Conservation (phyloP, 1,140 invertebrate species). For the Penaeus indicus region DNA sequence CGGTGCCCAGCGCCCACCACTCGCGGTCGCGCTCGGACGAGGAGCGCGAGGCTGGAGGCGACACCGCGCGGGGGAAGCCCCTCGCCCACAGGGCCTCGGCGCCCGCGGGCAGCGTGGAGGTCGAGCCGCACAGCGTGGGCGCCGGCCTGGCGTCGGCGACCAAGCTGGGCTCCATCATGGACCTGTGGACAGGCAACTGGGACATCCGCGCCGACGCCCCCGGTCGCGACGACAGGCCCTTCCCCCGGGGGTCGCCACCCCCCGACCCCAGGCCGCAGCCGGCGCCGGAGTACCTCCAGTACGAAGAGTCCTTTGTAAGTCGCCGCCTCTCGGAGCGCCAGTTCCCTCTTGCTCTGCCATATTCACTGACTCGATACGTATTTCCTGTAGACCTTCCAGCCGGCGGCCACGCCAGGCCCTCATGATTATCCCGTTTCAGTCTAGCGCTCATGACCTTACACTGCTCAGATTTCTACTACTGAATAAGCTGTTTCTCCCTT, state of each 20-base stretch:
- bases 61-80: not conserved
- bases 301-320: constrained; percentile 60
- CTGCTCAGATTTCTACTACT: too few relatives aligned
- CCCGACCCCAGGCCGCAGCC: constrained; percentile 50
- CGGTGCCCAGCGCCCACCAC: constrained; percentile 31
- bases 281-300: constrained; percentile 46
- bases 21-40: constrained; percentile 5
- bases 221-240: not conserved
- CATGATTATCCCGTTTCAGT: not conserved
- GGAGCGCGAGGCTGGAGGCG: not conserved
- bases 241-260: constrained; percentile 33
- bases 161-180: constrained; percentile 54
- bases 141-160: constrained; percentile 18
- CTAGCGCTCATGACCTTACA: too few relatives aligned
- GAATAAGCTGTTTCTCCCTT: too few relatives aligned
- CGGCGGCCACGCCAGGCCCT: not conserved
- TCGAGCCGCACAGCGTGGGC: not conserved
- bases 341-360: too few relatives aligned
- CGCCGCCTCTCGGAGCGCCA: not conserved
- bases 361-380: too few relatives aligned
- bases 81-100: not conserved
- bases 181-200: constrained; percentile 46
- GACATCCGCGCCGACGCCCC: not conserved
- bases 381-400: not conserved
- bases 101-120: not conserved